Base-by-base conservation (phyloP, 2,888 invertebrate genomes). In the Eucera pruinosa region DNA sequence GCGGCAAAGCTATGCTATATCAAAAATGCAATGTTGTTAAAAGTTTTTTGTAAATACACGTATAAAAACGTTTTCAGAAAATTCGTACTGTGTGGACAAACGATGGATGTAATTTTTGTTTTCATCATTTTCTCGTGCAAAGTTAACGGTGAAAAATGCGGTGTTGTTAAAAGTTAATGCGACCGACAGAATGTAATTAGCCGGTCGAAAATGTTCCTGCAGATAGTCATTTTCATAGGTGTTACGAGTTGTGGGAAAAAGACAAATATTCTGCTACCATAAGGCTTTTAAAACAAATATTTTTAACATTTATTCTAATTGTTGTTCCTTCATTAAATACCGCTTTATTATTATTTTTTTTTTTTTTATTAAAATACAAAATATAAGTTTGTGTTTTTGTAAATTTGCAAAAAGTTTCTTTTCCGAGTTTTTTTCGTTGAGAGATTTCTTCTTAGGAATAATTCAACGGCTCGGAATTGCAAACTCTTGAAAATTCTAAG, bases 141-240 rank as follows among this genome's bases (percentile, higher is more conserved):
- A 68, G 23, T 50, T 30, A 11, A 3, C 30, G 11, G 20, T 15
- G 39, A 41, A 41, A 60, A 60, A 50, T 43, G 23, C 5, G 23
- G 6, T 20, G 36, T 60, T 67, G 27, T 60, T 48, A 52, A 30
- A 60, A 68, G 43, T 50, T 68, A 68, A 52, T 48, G 39, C 25
- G 2, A 43, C 50, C 50, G 47, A 33, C 36, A 47, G 18, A n/a
- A 18, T 50, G 25, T 23, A 61, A 61, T 61, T 61, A 52, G 33
- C 20, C 20, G n/a, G 20, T 2, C 50, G 33, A 18, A 43, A 61
- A 52, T 68, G 50, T 33, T 61, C 15, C 5, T n/a, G 30, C 11
- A 36, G 6, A 3, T 30, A 25, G 15, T 13, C 18, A 4, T 6
- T 36, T 18, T 47, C 58, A 18, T 36, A 18, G 36, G n/a, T 30